A percentile compares a stretch with the other conserved stretches of the same genome.
Conservation (phyloP, 2,797 vertebrate species). For the Pangasius djambal region DNA sequence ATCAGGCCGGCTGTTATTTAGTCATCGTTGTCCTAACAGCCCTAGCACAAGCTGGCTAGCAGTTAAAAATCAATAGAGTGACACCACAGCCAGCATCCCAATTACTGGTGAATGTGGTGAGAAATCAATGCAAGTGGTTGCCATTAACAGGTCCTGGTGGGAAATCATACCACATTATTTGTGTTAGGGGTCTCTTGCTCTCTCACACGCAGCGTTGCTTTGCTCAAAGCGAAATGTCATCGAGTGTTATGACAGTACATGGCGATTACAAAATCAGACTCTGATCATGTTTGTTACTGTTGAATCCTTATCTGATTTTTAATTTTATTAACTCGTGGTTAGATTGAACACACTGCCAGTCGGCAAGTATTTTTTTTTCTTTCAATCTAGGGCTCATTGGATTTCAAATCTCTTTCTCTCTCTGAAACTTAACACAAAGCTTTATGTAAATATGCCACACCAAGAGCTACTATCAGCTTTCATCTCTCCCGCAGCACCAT, state of each 20-base stretch:
- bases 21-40: conserved; percentile 74
- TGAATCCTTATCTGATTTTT: background rate
- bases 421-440: conserved; percentile 18
- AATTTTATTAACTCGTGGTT: background rate
- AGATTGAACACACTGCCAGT: background rate
- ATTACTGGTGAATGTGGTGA: conserved; percentile 72
- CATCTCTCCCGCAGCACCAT: conserved; percentile 37
- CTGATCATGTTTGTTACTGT: background rate
- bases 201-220: conserved; percentile 21
- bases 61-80: conserved; percentile 74
- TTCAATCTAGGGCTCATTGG: background rate
- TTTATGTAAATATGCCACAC: conserved; percentile 37
- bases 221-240: conserved; percentile 18
- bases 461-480: conserved; percentile 44
- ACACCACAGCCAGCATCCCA: conserved; percentile 72
- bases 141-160: conserved; percentile 70
- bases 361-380: background rate
- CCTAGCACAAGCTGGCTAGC: conserved; percentile 69
- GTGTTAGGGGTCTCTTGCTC: conserved; percentile 39
- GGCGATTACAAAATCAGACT: background rate
- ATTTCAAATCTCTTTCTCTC: conserved; percentile 14
- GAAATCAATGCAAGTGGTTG: conserved; percentile 72
- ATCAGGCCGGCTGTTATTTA: conserved; percentile 74
- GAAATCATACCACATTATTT: conserved; percentile 71
- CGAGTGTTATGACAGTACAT: conserved; percentile 1